phyloP scores from a whole-genome alignment of 2,113 vertebrate genomes.

The Pseudorasbora parva region DNA sequence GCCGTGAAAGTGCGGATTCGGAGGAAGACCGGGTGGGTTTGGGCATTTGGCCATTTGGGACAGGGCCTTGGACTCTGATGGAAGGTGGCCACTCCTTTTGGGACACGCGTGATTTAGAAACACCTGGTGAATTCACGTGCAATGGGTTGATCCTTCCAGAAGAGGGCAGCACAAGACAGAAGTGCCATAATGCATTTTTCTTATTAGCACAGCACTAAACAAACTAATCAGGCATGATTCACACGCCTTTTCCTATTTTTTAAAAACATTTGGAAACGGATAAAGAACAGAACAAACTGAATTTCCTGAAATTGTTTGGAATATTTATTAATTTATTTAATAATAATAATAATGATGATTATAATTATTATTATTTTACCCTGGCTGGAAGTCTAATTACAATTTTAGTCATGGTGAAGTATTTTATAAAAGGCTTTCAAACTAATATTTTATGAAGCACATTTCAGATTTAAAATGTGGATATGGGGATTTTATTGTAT shows the following conservation, averaged over 20 bases:
- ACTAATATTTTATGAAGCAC: background rate
- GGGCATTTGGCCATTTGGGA: too few species aligned
- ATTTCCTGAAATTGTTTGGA: background rate
- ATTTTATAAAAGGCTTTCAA: background rate
- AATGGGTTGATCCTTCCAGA: slow-evolving; percentile 27
- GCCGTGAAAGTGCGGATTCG: too few species aligned
- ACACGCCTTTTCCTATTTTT: background rate
- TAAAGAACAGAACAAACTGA: background rate
- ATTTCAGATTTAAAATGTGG: background rate
- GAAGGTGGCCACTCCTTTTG: background rate
- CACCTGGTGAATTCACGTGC: background rate
- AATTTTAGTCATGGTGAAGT: background rate
- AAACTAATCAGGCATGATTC: background rate
- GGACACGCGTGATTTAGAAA: background rate
- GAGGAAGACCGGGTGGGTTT: too few species aligned
- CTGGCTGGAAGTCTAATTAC: background rate
- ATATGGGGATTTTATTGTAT: background rate
- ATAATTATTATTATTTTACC: background rate
- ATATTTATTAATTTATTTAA: background rate
- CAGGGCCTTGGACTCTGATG: background rate
- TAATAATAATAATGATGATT: background rate
- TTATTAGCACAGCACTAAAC: background rate
- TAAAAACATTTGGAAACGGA: background rate
- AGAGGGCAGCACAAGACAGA: slow-evolving; percentile 43
- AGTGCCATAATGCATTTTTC: background rate